A percentile compares a stretch with the other conserved stretches of the same genome.
phyloP scores from a whole-genome alignment of 2,797 vertebrate species.

The Bradypodion ventrale region DNA sequence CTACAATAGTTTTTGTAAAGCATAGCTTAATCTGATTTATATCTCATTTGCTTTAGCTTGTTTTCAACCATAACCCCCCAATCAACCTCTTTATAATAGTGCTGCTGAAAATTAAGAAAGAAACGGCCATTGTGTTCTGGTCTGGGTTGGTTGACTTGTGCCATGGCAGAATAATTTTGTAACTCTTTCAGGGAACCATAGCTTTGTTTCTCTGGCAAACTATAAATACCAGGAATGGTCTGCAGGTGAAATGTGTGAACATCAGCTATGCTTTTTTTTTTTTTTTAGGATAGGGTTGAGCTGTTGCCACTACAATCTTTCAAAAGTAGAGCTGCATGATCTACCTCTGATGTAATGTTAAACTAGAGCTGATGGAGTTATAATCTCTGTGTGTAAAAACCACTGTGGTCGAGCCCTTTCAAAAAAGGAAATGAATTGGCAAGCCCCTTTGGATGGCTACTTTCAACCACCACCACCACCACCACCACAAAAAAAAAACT shows the following conservation, averaged over 20 bases:
- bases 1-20: slow-evolving; percentile 9
- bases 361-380: slow-evolving; percentile 54
- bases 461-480: too few species aligned
- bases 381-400: slow-evolving; percentile 62
- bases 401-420: slow-evolving; percentile 52
- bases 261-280: slow-evolving; percentile 44
- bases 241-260: slow-evolving; percentile 33
- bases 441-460: slow-evolving; percentile 66
- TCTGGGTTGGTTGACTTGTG: slow-evolving; percentile 50
- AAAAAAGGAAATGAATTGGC: slow-evolving; percentile 61
- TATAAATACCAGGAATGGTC: slow-evolving; percentile 50
- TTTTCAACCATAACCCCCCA: slow-evolving; percentile 27
- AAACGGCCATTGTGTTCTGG: neutral
- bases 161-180: slow-evolving; percentile 43
- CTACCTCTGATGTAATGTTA: slow-evolving; percentile 54
- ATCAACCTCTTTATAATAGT: slow-evolving; percentile 36
- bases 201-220: slow-evolving; percentile 45
- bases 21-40: slow-evolving; percentile 33
- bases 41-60: slow-evolving; percentile 55
- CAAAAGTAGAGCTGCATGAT: slow-evolving; percentile 45
- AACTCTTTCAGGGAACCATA: slow-evolving; percentile 44
- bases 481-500: too few species aligned
- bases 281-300: slow-evolving; percentile 56
- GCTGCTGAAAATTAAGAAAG: slow-evolving; percentile 35
- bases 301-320: slow-evolving; percentile 34